Conservation (phyloP, 2,888 invertebrate species). For the Acronicta alni region DNA sequence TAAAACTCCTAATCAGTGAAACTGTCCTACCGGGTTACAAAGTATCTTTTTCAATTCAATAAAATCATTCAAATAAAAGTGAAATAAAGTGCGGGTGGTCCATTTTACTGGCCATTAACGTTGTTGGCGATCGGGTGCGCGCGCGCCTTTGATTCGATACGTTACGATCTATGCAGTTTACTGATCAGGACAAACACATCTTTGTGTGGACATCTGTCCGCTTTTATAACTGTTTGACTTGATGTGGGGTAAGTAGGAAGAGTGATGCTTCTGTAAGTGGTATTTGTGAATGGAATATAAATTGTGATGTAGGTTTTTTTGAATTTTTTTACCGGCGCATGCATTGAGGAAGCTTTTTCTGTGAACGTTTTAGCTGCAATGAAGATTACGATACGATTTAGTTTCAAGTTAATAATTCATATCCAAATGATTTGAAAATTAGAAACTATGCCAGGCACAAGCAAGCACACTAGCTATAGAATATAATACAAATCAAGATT, state of each 20-base stretch:
- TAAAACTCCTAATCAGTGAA: too few relatives aligned
- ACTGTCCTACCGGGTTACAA: conserved; percentile 12
- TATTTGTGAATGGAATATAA: not conserved
- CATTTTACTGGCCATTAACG: conserved; percentile 67
- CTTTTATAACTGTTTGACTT: conserved; percentile 38
- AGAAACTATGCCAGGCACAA: too few relatives aligned
- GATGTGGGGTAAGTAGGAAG: conserved; percentile 40
- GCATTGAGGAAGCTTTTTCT: too few relatives aligned
- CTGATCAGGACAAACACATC: conserved; percentile 51
- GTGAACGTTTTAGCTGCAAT: too few relatives aligned
- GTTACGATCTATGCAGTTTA: conserved; percentile 61
- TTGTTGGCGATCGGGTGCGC: conserved; percentile 52
- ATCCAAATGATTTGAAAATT: too few relatives aligned
- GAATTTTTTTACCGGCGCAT: not conserved
- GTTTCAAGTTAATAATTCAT: too few relatives aligned
- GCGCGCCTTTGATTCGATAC: conserved; percentile 53
- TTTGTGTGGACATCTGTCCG: conserved; percentile 59
- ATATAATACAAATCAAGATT: not conserved
- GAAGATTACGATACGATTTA: too few relatives aligned
- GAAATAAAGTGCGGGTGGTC: conserved; percentile 67
- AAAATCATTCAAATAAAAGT: conserved; percentile 40
- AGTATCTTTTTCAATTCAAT: conserved; percentile 29
- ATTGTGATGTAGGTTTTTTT: not conserved
- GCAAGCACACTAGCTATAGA: too few relatives aligned
- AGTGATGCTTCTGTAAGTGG: conserved; percentile 17